phyloP scores from a whole-genome alignment of 2,113 vertebrate genomes.

The Paradoxurus hermaphroditus region DNA sequence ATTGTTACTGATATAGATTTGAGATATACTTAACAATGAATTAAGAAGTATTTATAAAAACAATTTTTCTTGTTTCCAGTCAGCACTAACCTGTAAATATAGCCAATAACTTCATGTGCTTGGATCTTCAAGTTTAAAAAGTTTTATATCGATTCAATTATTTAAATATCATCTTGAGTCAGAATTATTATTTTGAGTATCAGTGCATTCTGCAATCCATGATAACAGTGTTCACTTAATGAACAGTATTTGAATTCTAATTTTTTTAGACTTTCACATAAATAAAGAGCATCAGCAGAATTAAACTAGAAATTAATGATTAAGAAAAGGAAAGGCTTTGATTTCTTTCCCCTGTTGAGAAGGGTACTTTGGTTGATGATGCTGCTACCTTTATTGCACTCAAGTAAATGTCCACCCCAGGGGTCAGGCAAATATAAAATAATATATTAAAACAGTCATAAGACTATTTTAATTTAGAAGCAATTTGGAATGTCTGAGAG shows the following conservation, averaged over 20 bases:
- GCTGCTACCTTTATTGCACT: background rate
- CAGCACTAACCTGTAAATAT: background rate
- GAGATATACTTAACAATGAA: background rate
- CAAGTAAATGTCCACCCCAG: constrained; percentile 31
- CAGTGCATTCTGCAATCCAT: background rate
- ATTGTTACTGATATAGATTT: background rate
- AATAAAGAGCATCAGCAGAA: constrained; percentile 50
- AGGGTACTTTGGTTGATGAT: constrained; percentile 51
- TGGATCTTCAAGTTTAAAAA: background rate
- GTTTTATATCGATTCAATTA: background rate
- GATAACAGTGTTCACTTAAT: background rate
- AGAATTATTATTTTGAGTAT: background rate
- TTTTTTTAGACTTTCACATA: background rate
- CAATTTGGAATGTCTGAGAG: constrained; percentile 33
- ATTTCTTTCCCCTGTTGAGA: constrained; percentile 51
- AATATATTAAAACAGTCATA: constrained; percentile 49
- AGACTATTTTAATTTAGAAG: constrained; percentile 41
- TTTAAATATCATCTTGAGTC: constrained; percentile 5
- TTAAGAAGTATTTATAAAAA: background rate
- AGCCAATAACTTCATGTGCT: background rate
- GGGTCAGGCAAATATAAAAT: constrained; percentile 48
- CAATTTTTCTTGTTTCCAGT: background rate
- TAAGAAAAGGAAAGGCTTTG: constrained; percentile 52
- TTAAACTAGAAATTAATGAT: constrained; percentile 60
- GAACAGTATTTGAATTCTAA: background rate